Conservation (phyloP, 1,140 invertebrate genomes). For the Acromyrmex echinatior region DNA sequence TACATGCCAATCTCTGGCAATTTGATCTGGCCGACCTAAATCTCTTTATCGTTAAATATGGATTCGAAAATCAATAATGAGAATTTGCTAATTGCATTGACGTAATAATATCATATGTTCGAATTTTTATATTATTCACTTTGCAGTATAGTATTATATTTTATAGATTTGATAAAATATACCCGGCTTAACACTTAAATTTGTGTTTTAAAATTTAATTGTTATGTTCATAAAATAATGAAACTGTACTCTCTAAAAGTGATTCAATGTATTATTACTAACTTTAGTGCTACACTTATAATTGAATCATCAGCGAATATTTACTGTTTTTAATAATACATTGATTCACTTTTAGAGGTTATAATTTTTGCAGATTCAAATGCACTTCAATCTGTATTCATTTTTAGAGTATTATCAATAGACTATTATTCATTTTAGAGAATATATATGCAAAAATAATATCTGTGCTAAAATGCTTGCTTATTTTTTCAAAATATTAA, state of each 20-base stretch:
- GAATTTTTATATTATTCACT: constrained; percentile 8
- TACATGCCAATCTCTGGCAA: constrained; percentile 26
- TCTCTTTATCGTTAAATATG: constrained; percentile 38
- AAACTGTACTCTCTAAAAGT: not conserved
- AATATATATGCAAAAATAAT: not conserved
- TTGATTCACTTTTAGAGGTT: no score
- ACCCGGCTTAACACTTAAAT: no score
- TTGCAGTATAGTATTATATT: constrained; percentile 16
- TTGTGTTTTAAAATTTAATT: not conserved
- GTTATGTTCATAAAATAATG: not conserved
- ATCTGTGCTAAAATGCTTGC: not conserved
- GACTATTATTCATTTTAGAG: no score
- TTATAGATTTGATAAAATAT: not conserved
- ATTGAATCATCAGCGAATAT: no score
- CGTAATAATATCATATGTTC: not conserved
- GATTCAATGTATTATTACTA: no score
- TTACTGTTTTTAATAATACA: no score
- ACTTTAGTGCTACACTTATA: no score
- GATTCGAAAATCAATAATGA: constrained; percentile 45
- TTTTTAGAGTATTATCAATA: no score
- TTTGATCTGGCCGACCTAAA: constrained; percentile 28
- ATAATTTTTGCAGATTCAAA: no score
- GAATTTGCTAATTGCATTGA: constrained; percentile 60
- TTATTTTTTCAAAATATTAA: constrained; percentile 11
- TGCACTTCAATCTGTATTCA: no score